These are phyloP conservation scores for Dendrocincla fuliginosa DNA, from an alignment of 2,797 vertebrate genomes.

Conservation along the genomic window DNA sequence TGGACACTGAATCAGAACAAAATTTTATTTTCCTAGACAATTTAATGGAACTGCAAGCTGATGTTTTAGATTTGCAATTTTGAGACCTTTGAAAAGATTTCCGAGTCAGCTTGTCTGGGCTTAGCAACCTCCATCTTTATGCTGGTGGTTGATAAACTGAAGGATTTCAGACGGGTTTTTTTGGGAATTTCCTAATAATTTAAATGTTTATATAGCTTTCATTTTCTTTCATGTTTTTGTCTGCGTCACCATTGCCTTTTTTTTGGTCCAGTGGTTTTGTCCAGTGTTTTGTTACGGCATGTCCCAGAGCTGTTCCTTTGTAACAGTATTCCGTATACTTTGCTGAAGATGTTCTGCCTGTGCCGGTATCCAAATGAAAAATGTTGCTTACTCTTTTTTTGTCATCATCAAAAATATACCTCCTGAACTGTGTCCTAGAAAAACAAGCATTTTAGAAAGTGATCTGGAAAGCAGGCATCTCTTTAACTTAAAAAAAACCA, in stretches of 20 bases:
- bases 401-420: not conserved
- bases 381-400: not conserved
- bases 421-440: not conserved
- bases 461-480: not conserved
- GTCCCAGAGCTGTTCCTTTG: not conserved
- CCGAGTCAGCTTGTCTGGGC: not conserved
- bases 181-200: not conserved
- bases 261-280: not conserved
- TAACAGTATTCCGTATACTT: not conserved
- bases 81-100: conserved; percentile 12
- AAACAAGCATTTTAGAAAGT: not conserved
- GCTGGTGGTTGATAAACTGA: not conserved
- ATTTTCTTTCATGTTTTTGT: not conserved
- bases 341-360: not conserved
- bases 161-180: not conserved
- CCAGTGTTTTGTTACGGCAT: not conserved
- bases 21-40: not conserved
- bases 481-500: not conserved
- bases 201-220: not conserved
- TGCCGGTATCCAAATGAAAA: not conserved
- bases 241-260: not conserved
- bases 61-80: not conserved
- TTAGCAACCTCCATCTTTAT: not conserved
- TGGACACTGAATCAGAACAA: not conserved
- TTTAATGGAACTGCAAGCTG: not conserved